phyloP scores from a whole-genome alignment of 2,113 vertebrate species.

The Crotalus tigris region DNA sequence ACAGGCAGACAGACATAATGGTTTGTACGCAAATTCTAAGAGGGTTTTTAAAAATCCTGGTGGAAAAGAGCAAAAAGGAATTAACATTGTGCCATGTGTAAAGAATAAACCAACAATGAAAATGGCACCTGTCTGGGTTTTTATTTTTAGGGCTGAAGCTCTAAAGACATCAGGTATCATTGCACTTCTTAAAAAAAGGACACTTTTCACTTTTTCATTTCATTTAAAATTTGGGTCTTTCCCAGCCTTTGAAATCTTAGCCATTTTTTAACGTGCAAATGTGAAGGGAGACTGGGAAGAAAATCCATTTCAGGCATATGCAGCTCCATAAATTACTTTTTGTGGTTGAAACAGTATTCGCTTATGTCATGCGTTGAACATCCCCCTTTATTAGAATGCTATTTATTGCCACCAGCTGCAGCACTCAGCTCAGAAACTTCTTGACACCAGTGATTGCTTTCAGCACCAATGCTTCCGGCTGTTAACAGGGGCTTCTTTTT shows the following conservation, averaged over 20 bases:
- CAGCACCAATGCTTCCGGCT: conserved; percentile 85
- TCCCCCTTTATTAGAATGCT: conserved; percentile 83
- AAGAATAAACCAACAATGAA: conserved; percentile 48
- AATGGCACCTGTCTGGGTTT: conserved; percentile 60
- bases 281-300: conserved; percentile 40
- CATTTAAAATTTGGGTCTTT: conserved; percentile 74
- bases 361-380: conserved; percentile 78
- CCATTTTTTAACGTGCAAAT: conserved; percentile 67
- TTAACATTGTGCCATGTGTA: conserved; percentile 50
- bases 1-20: conserved; percentile 35
- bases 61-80: conserved; percentile 42
- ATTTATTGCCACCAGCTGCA: conserved; percentile 93
- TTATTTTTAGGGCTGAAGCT: conserved; percentile 62
- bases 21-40: conserved; percentile 41
- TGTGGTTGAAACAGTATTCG: conserved; percentile 77
- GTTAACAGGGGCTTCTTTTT: conserved; percentile 76
- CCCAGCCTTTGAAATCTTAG: conserved; percentile 66
- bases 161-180: conserved; percentile 66
- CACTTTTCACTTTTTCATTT: conserved; percentile 68
- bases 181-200: conserved; percentile 62
- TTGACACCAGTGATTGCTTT: conserved; percentile 88
- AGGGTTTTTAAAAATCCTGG: conserved; percentile 21
- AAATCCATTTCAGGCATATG: conserved; percentile 71
- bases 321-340: conserved; percentile 71
- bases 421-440: conserved; percentile 86